Conservation (phyloP, 2,113 vertebrate genomes). For the Anseranas semipalmata region DNA sequence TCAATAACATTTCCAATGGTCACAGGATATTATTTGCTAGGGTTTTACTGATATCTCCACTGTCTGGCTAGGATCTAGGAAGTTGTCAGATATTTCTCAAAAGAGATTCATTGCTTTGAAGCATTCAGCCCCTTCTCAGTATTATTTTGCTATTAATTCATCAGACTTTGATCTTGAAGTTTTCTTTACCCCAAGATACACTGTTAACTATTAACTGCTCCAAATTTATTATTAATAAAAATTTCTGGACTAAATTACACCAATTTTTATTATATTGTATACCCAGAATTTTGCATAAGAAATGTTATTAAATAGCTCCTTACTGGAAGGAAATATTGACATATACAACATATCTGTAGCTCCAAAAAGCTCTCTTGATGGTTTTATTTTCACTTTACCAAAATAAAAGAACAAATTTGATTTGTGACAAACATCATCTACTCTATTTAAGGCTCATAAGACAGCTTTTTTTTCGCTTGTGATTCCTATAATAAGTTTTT, state of each 20-base stretch:
- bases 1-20: not conserved
- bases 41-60: not conserved
- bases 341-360: not conserved
- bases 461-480: not conserved
- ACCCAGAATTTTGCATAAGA: not conserved
- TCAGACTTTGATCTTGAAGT: not conserved
- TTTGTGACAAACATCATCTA: conserved; percentile 34
- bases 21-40: not conserved
- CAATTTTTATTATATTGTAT: not conserved
- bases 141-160: not conserved
- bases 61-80: not conserved
- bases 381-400: not conserved
- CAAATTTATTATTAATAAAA: not conserved
- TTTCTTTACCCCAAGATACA: not conserved
- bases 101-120: not conserved
- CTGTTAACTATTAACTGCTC: not conserved
- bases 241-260: not conserved
- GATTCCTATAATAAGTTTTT: conserved; percentile 16
- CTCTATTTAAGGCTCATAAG: conserved; percentile 17
- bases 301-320: not conserved
- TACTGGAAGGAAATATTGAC: not conserved
- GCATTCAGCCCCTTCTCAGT: not conserved
- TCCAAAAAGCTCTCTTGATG: not conserved
- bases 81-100: not conserved
- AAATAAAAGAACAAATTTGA: conserved; percentile 3